Evolutionary conservation across 2,113 vertebrate genomes (phyloP), one percentile per base, ranked within the genome.

Genomic region (Piprites chloris): DNA sequence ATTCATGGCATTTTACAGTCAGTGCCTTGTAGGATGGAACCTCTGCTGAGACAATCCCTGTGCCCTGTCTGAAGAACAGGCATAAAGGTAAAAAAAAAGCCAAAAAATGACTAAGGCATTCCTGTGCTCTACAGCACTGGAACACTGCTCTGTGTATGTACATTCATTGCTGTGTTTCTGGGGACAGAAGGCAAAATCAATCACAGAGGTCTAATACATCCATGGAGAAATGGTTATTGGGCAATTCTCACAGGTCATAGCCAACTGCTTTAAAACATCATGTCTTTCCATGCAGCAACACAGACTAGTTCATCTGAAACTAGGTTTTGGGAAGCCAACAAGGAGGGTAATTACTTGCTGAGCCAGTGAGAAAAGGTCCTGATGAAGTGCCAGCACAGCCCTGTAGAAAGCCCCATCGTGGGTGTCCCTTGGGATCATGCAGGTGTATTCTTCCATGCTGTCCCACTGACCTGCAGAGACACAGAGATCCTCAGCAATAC

Each of bases 381-480:
- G 99, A 96, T 99, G 99, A 20, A 99, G 96, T 3, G 99, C 99
- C 62, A 99, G 97, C 30, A 99, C 99, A 1, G 99, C 99, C 96
- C 99, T 98, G 87, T 99, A 99, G 96, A 99, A 99, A 17, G 99
- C 99, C 1, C 99, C 99, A 14, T 99, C 99, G 0, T 99, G 99
- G 20, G 99, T 99, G 85, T 99, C 99, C 94, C 99, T 98, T 6
- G 99, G 99, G 80, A 99, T 99, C 99, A 99, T 99, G 91, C 99
- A 99, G 4, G 99, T 99, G 16, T 99, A 99, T 82, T 99, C 99
- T 76, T 99, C 99, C 99, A 99, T 99, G 97, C 99, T 99, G 95
- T 99, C 99, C 99, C 99, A 99, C 95, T 99, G 99, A 37, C 99
- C 99, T 99, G 93, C 33, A 85, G 30, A 63, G 53, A 95, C 15